Base-by-base conservation (phyloP, 1,140 invertebrate species). In the Diorhabda elongata region DNA sequence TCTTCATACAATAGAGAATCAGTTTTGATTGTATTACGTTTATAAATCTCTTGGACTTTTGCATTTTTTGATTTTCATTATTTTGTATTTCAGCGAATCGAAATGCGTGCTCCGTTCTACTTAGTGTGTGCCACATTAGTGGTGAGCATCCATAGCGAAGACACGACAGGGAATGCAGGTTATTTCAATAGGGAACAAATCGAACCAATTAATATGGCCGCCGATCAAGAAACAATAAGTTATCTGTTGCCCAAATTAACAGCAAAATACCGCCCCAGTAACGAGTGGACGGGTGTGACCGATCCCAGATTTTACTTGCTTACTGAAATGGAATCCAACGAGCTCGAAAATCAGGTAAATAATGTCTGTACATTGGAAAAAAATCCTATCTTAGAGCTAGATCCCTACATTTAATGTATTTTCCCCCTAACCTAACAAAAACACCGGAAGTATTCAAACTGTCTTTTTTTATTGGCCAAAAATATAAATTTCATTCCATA, bases 171-270 rank as follows among this genome's bases (percentile, higher is more conserved):
- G 68, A 73, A 73, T 67, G 72, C 70, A 57, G 72, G 74, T 8
- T 71, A 72, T 69, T 74, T 73, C 62, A 42, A 66, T 44, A 71
- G 70, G 45, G 65, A 73, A 56, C 58, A 64, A 56, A 59, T 77
- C 42, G 77, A 77, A 64, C 73, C 77, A 41, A 63, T 75, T 5
- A 73, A 79, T 64, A 67, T 77, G 44, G 73, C 71, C 41, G 70
- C 73, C 41, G 78, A 79, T 63, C 76, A 78, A 71, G 80, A 82
- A 66, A 78, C 79, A 5, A 72, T 79, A 47, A 77, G 73, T 64
- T 81, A 81, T 61, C 69, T 81, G 5, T 64, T 81, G 52, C 81
- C 81, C 61, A 77, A 76, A 65, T 75, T 82, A 58, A 74, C 77
- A n/a, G 75, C 80, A 44, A 79, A 80, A 72, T 82, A 81, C 69